phyloP scores from a whole-genome alignment of 1,140 invertebrate genomes.

The Amphibalanus amphitrite region DNA sequence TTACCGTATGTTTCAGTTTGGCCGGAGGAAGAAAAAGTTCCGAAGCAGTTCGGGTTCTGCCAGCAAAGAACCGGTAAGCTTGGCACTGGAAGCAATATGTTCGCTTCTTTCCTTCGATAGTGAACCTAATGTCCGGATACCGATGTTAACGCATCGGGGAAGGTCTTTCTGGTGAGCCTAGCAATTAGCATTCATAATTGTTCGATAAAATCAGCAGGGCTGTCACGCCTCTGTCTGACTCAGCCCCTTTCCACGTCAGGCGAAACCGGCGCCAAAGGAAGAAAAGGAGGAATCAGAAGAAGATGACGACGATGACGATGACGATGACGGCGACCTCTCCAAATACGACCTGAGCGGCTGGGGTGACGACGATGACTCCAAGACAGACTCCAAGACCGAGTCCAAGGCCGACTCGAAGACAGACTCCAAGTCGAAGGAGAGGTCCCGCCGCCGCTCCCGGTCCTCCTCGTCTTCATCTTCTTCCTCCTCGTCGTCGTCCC shows the following conservation, averaged over 20 bases:
- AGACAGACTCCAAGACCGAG: slow-evolving; percentile 14
- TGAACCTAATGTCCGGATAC: too few species aligned
- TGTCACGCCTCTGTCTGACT: too few species aligned
- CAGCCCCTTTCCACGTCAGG: too few species aligned
- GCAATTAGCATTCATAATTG: too few species aligned
- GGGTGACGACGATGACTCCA: slow-evolving; percentile 37
- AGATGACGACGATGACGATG: slow-evolving; percentile 31
- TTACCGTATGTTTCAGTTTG: slow-evolving; percentile 45
- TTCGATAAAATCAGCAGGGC: too few species aligned
- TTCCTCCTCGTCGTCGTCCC: slow-evolving; percentile 10
- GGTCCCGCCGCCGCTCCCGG: background rate
- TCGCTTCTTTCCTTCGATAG: too few species aligned
- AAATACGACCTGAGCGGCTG: slow-evolving; percentile 57
- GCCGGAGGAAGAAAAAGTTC: slow-evolving; percentile 62
- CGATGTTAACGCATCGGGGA: too few species aligned
- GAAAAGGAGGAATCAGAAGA: slow-evolving; percentile 27
- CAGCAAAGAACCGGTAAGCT: too few species aligned
- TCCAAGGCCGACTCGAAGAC: slow-evolving; percentile 5
- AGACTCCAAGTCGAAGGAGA: slow-evolving; percentile 9
- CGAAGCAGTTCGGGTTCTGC: slow-evolving; percentile 22
- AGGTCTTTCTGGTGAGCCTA: too few species aligned
- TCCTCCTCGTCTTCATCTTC: background rate
- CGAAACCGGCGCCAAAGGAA: slow-evolving; percentile 7
- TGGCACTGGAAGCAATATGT: too few species aligned
- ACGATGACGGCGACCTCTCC: slow-evolving; percentile 54